These are phyloP conservation scores for Sebastes fasciatus DNA, from an alignment of 2,113 vertebrate genomes.

Conservation along the genomic window DNA sequence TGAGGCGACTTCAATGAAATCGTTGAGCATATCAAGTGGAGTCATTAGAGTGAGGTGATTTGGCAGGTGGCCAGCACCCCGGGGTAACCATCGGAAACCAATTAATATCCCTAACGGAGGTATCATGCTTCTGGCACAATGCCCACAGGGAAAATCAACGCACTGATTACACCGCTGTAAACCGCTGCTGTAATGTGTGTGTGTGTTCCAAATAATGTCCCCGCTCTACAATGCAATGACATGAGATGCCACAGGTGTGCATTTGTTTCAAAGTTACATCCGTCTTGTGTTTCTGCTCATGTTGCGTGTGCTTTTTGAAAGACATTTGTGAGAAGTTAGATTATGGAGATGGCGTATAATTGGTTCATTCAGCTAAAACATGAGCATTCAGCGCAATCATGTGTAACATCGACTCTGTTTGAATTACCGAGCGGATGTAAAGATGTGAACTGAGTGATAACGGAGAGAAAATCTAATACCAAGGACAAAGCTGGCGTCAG, in stretches of 20 bases:
- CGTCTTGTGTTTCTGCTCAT: neutral
- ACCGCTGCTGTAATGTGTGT: conserved; percentile 38
- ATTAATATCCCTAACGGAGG: conserved; percentile 75
- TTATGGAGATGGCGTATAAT: conserved; percentile 22
- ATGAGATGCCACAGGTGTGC: conserved; percentile 42
- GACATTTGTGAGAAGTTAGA: neutral
- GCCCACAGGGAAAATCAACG: conserved; percentile 71
- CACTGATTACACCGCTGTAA: conserved; percentile 67
- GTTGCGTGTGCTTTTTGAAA: conserved; percentile 1
- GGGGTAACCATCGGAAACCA: conserved; percentile 71
- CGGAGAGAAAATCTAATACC: conserved; percentile 14
- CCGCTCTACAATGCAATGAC: neutral
- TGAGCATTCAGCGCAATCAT: conserved; percentile 19
- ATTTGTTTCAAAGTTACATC: neutral
- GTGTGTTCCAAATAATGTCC: neutral
- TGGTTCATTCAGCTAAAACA: conserved; percentile 24
- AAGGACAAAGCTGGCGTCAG: neutral
- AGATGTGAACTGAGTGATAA: conserved; percentile 24
- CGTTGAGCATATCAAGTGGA: conserved; percentile 42
- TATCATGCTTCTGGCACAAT: conserved; percentile 67
- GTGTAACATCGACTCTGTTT: conserved; percentile 33
- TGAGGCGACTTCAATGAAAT: conserved; percentile 47
- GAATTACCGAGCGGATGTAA: conserved; percentile 38
- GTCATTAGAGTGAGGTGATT: conserved; percentile 60
- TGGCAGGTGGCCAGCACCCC: conserved; percentile 68